Conservation (phyloP, 2,113 vertebrate genomes). For the Corythoichthys intestinalis region DNA sequence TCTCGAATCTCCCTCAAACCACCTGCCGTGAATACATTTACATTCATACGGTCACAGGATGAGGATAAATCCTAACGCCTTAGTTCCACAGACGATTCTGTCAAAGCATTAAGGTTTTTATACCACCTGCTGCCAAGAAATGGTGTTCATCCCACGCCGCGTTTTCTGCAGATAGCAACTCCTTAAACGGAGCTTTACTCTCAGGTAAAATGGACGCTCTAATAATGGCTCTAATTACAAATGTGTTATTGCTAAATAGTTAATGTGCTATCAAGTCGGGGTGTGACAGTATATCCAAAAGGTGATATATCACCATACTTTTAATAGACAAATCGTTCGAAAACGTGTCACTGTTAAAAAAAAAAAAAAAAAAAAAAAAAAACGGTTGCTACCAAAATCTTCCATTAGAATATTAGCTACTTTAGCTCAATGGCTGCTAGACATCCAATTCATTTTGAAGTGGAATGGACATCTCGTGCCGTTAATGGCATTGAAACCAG, state of each 20-base stretch:
- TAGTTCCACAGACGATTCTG: conserved; percentile 4
- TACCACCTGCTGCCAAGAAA: conserved; percentile 11
- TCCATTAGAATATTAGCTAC: no score
- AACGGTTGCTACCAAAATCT: no score
- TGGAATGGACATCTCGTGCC: no score
- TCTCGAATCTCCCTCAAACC: conserved; percentile 20
- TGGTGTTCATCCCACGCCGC: conserved; percentile 1
- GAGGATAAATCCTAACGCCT: conserved; percentile 16
- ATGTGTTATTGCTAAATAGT: neutral
- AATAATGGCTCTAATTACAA: conserved; percentile 13
- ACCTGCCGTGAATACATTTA: conserved; percentile 27
- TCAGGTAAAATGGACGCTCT: conserved; percentile 11
- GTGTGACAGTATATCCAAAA: no score
- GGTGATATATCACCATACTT: no score
- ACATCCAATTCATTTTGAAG: no score
- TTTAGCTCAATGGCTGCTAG: no score
- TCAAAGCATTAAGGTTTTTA: neutral
- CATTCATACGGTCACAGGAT: conserved; percentile 31
- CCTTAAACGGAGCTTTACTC: conserved; percentile 11
- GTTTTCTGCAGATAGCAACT: conserved; percentile 15
- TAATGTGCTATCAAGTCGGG: neutral
- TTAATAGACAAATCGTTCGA: no score
- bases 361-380: no score
- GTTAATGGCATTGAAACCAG: no score
- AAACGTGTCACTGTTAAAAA: no score